Conservation (phyloP, 2,113 vertebrate genomes). For the Elanoides forficatus region DNA sequence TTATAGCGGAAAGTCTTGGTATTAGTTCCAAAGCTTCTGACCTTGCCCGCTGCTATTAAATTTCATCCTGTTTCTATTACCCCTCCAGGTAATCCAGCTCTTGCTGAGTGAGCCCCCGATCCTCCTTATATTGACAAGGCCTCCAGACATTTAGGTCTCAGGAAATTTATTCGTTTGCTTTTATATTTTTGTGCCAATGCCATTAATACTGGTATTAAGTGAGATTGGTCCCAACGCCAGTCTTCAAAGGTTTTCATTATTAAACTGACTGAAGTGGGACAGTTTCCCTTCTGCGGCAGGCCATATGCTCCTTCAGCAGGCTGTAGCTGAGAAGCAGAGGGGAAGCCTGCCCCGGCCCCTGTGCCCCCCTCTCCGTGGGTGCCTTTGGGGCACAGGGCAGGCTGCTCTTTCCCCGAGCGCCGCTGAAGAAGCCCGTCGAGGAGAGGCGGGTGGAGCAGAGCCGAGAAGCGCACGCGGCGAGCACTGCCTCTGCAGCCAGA, state of each 20-base stretch:
- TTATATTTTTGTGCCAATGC: background rate
- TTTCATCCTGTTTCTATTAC: background rate
- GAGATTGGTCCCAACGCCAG: background rate
- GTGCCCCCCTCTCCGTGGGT: background rate
- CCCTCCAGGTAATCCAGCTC: background rate
- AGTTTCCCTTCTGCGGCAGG: background rate
- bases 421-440: background rate
- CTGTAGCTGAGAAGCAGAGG: background rate
- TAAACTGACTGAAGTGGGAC: background rate
- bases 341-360: background rate
- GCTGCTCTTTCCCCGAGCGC: background rate
- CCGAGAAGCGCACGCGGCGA: accelerated
- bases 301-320: background rate
- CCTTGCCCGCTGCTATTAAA: background rate
- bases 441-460: background rate
- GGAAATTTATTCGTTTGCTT: background rate
- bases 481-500: background rate
- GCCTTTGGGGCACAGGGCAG: background rate
- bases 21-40: constrained; percentile 8
- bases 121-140: background rate
- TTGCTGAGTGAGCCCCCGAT: background rate
- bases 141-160: background rate
- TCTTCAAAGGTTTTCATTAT: background rate
- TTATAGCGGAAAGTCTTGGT: background rate
- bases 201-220: background rate